These are phyloP conservation scores for Pangasius sanitwongsei DNA, from an alignment of 2,797 vertebrate species.

Conservation along the genomic window DNA sequence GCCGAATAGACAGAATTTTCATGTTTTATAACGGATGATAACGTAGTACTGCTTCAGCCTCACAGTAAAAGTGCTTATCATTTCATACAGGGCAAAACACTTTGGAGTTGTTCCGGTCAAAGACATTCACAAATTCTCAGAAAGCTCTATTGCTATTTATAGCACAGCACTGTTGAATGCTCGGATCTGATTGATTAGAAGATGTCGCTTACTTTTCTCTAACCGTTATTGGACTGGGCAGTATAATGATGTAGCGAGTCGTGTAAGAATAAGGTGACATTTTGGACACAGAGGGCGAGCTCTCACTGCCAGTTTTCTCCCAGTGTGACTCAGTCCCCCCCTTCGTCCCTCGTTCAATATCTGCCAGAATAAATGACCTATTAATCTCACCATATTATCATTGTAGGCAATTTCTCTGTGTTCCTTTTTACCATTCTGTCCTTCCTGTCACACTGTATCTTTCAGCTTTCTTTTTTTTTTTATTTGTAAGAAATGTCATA, in stretches of 20 bases:
- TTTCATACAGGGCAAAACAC: neutral
- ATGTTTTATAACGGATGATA: neutral
- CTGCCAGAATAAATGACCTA: neutral
- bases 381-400: constrained; percentile 15
- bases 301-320: constrained; percentile 12
- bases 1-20: neutral
- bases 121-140: neutral
- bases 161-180: neutral
- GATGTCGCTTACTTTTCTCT: neutral
- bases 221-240: neutral
- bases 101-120: neutral
- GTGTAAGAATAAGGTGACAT: neutral
- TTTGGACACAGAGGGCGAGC: neutral
- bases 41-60: neutral
- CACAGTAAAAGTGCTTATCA: neutral
- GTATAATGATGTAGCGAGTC: neutral
- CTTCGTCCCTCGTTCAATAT: constrained; percentile 32
- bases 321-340: constrained; percentile 57
- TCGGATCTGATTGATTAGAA: neutral
- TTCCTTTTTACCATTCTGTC: neutral
- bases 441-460: neutral
- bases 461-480: neutral
- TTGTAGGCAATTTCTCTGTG: neutral
- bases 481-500: constrained; percentile 4
- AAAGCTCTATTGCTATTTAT: neutral